These are phyloP conservation scores for Mola mola DNA, from an alignment of 2,113 vertebrate genomes.

Conservation along the genomic window DNA sequence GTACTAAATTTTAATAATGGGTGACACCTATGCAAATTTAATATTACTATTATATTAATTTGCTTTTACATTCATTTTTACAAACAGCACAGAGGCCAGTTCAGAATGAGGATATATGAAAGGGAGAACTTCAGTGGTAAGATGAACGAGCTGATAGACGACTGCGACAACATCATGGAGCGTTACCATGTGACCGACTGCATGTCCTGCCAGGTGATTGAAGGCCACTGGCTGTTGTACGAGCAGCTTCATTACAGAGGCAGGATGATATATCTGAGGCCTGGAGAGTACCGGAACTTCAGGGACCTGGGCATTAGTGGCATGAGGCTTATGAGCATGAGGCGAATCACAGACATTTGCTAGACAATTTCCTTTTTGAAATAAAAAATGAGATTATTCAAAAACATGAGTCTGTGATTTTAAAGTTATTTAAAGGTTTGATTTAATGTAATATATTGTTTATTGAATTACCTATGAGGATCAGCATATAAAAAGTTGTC, in stretches of 20 bases:
- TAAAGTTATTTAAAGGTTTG: too few species aligned
- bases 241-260: conserved; percentile 79
- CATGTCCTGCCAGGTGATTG: conserved; percentile 79
- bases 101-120: conserved; percentile 74
- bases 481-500: too few species aligned
- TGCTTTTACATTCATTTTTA: not conserved
- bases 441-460: too few species aligned
- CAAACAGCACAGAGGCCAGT: conserved; percentile 53
- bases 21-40: not conserved
- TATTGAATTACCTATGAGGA: too few species aligned
- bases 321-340: conserved; percentile 70
- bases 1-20: conserved; percentile 26
- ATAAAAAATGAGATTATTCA: too few species aligned
- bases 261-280: conserved; percentile 73
- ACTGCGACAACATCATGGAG: conserved; percentile 75
- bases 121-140: conserved; percentile 73
- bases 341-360: conserved; percentile 73
- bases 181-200: conserved; percentile 74
- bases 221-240: conserved; percentile 82
- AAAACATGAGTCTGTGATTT: too few species aligned
- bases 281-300: conserved; percentile 77
- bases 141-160: conserved; percentile 69
- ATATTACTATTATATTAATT: too few species aligned
- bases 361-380: too few species aligned
- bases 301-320: conserved; percentile 62